Base-by-base conservation (phyloP, 2,113 vertebrate genomes). In the Toxostoma redivivum region DNA sequence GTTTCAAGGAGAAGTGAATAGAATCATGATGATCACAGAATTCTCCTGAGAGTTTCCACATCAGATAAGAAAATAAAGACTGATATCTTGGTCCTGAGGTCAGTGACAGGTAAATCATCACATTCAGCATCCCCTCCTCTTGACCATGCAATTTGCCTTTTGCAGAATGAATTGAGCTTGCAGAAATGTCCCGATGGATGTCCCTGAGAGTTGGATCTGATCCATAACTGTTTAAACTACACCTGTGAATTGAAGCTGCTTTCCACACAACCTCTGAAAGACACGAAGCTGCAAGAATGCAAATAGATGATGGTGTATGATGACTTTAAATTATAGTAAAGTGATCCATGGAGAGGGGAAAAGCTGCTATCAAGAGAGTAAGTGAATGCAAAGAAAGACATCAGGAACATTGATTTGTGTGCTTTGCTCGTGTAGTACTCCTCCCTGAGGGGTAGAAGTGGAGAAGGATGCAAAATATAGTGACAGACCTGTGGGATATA, bases 221-320 rank as follows among this genome's bases (percentile, higher is more conserved):
- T 86, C 91, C 95, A 90, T 86, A 91, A 70, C 72, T 74, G 33
- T 44, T 94, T 91, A 93, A 96, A 70, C 64, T 44, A 81, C 92
- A 92, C 95, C 92, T 94, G 91, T 78, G 92, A 93, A 86, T 86
- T 86, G 91, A 84, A 84, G n/a, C 80, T 88, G 77, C 44, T 94
- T 86, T 74, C 83, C 56, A 73, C 69, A 88, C 80, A 86, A 88
- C 64, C 83, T 90, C 95, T 93, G 84, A 93, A 94, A 95, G 86
- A 86, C 64, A 86, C 86, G 77, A 70, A 95, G 88, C 74, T 45
- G 62, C 90, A 86, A 54, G 88, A 96, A 97, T 94, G 88, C 82
- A 94, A 92, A 97, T 80, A 95, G 90, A 97, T 96, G 80, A 94
- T 95, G 80, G 76, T 4, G 5, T 58, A 93, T 95, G 88, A 95